A percentile compares a stretch with the other conserved stretches of the same genome.
Conservation (phyloP, 1,140 invertebrate genomes). For the Asbolus verrucosus region DNA sequence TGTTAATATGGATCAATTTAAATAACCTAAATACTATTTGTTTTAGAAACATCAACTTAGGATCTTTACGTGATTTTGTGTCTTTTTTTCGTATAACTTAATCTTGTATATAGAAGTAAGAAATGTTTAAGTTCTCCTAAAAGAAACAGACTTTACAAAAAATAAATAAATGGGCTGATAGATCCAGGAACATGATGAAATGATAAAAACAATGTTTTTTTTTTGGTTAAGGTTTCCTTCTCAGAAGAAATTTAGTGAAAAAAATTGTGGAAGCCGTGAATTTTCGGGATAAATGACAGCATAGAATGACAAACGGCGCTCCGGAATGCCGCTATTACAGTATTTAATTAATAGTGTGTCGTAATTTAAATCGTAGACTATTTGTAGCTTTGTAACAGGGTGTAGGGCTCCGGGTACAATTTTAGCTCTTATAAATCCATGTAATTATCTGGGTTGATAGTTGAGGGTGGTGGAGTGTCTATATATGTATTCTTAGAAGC, state of each 20-base stretch:
- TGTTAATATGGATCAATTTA: too few relatives aligned
- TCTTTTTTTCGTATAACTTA: too few relatives aligned
- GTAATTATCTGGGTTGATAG: constrained; percentile 32
- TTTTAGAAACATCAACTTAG: too few relatives aligned
- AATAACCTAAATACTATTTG: too few relatives aligned
- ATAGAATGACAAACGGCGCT: constrained; percentile 18
- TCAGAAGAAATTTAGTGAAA: neutral
- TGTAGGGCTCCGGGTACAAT: constrained; percentile 4
- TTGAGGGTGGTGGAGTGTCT: constrained; percentile 31
- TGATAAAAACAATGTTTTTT: too few relatives aligned
- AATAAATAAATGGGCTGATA: too few relatives aligned
- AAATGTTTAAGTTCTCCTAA: too few relatives aligned
- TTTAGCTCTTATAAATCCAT: constrained; percentile 38
- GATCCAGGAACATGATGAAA: too few relatives aligned
- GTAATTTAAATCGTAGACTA: constrained; percentile 37
- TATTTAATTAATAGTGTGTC: constrained; percentile 31
- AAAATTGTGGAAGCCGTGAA: constrained; percentile 8
- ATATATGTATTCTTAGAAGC: constrained; percentile 35
- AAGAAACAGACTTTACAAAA: too few relatives aligned
- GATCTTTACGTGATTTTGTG: too few relatives aligned
- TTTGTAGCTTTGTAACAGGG: constrained; percentile 25
- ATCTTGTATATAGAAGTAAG: too few relatives aligned
- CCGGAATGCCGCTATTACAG: constrained; percentile 32
- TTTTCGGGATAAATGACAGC: constrained; percentile 6
- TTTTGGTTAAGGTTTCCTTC: neutral